Conservation (phyloP, 2,797 vertebrate species). For the Amazona ochrocephala region DNA sequence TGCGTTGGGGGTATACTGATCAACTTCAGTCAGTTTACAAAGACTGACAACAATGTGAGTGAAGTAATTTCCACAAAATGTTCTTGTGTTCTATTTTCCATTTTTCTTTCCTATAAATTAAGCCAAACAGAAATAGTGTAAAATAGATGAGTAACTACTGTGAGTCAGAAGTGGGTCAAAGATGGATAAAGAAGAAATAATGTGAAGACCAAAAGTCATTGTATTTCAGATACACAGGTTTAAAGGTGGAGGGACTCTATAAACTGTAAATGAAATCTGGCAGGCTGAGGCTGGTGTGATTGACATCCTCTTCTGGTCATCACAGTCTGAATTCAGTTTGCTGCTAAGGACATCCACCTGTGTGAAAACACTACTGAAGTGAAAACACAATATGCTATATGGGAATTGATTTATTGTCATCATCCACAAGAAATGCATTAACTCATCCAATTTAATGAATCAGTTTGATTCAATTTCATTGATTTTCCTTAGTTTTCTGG, state of each 20-base stretch:
- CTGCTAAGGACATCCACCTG: accelerated
- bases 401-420: not conserved
- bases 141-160: slow-evolving; percentile 21
- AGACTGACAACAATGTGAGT: not conserved
- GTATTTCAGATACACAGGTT: not conserved
- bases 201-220: not conserved
- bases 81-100: slow-evolving; percentile 1
- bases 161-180: slow-evolving; percentile 25
- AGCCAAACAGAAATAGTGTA: slow-evolving; percentile 24
- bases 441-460: not conserved
- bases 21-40: not conserved
- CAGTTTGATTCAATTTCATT: not conserved
- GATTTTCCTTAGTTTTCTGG: not conserved
- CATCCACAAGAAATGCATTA: not conserved
- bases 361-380: not conserved
- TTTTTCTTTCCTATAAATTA: slow-evolving; percentile 28
- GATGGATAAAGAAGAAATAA: slow-evolving; percentile 40
- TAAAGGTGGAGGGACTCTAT: not conserved
- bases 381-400: not conserved
- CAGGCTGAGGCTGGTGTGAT: not conserved
- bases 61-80: not conserved
- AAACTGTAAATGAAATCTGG: not conserved
- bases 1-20: not conserved
- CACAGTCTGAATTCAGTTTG: not conserved
- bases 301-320: not conserved